Percentiles rank a stretch among this genome's conserved stretches.
Evolutionary conservation across 2,113 vertebrate species (phyloP).

Genomic region (Eclectus roratus): DNA sequence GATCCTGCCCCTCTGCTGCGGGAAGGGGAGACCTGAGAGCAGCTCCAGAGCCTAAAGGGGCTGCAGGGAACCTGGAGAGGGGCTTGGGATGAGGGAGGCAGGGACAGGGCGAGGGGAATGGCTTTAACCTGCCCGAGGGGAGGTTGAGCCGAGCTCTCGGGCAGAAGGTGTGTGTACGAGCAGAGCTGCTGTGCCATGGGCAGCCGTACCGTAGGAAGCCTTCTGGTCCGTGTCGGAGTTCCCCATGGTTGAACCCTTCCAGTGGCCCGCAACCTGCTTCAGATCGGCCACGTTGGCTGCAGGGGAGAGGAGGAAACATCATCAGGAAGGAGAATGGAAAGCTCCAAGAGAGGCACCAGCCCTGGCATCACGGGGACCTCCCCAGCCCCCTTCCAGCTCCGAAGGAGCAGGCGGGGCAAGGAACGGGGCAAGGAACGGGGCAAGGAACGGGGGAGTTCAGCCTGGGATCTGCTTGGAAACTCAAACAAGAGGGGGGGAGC

Average conservation of each 20-base stretch:
- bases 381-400: neutral
- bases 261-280: neutral
- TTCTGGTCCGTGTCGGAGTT: neutral
- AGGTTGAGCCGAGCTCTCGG: fast-evolving
- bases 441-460: fast-evolving
- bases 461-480: neutral
- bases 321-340: neutral
- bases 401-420: fast-evolving
- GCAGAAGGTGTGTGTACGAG: neutral
- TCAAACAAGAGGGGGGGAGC: neutral
- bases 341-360: fast-evolving
- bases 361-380: neutral
- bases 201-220: constrained; percentile 22
- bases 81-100: neutral
- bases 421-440: too few species aligned
- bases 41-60: neutral
- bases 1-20: neutral
- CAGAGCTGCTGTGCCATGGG: fast-evolving
- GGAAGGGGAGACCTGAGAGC: neutral
- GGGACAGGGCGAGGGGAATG: neutral
- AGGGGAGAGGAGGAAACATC: neutral
- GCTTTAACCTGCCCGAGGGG: neutral
- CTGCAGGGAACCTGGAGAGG: neutral
- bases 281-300: constrained; percentile 11
- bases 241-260: neutral